Percentiles rank a stretch among this genome's conserved stretches.
phyloP scores from a whole-genome alignment of 2,888 invertebrate genomes.

The Drosophila demipolita region DNA sequence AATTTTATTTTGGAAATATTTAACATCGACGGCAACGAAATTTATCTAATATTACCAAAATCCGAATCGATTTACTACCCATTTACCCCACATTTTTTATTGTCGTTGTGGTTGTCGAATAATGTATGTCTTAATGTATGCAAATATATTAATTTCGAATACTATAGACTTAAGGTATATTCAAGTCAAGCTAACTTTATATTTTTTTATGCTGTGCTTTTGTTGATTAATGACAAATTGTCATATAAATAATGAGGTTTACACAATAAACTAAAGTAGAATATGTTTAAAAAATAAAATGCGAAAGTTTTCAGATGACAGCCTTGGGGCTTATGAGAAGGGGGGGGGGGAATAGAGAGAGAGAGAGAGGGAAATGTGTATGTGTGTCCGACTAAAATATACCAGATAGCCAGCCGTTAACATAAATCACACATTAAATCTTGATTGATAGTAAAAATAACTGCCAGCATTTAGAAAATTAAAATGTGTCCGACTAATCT shows the following conservation, averaged over 20 bases:
- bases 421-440: too few relatives aligned
- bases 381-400: not conserved
- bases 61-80: not conserved
- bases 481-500: conserved; percentile 6
- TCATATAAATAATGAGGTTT: not conserved
- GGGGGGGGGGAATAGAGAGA: not conserved
- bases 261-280: not conserved
- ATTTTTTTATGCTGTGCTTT: not conserved
- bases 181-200: not conserved
- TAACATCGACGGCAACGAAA: not conserved
- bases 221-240: not conserved
- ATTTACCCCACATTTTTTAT: not conserved
- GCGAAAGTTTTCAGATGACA: conserved; percentile 8
- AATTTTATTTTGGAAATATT: not conserved
- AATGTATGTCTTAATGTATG: not conserved
- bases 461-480: not conserved
- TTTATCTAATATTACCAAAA: not conserved
- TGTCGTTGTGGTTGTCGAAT: not conserved
- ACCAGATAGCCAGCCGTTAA: not conserved
- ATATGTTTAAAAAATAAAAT: not conserved
- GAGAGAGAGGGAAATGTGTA: not conserved
- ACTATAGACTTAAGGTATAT: not conserved
- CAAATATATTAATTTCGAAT: not conserved
- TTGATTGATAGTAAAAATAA: not conserved
- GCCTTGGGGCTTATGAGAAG: conserved; percentile 10